These are phyloP conservation scores for Diloba caeruleocephala DNA, from an alignment of 2,888 invertebrate species.

Conservation along the genomic window DNA sequence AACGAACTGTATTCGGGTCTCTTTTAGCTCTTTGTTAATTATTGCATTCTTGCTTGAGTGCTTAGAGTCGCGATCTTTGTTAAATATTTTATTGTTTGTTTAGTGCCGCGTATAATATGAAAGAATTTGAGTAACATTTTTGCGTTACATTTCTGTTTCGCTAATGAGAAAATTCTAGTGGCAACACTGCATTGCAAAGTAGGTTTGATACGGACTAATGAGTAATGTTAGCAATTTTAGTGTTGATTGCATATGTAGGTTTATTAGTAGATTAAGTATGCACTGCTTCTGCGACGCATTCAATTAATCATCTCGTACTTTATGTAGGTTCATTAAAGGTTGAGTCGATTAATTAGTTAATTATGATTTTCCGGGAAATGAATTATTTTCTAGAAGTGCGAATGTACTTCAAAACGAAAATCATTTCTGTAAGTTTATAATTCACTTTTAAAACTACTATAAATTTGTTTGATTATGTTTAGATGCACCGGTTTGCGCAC, in stretches of 20 bases:
- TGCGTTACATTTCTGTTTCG: constrained; percentile 28
- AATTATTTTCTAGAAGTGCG: background rate
- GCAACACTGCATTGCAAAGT: constrained; percentile 35
- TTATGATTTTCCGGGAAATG: background rate
- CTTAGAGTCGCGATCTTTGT: constrained; percentile 47
- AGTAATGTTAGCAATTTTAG: constrained; percentile 22
- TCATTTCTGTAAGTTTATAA: no score
- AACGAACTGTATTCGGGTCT: constrained; percentile 79
- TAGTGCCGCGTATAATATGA: constrained; percentile 24
- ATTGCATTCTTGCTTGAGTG: constrained; percentile 68
- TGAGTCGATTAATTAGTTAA: constrained; percentile 18
- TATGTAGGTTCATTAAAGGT: constrained; percentile 17
- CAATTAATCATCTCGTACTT: constrained; percentile 31
- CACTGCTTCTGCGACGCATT: constrained; percentile 22
- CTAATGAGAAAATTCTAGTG: constrained; percentile 36
- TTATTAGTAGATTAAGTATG: constrained; percentile 40
- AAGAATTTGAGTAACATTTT: constrained; percentile 37
- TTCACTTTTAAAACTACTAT: background rate
- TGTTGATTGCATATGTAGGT: constrained; percentile 36
- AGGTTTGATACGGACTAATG: constrained; percentile 21
- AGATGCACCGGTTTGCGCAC: constrained; percentile 95
- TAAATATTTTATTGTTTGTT: constrained; percentile 48
- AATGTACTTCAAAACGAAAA: background rate
- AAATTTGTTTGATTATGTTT: constrained; percentile 51
- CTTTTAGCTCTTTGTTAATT: constrained; percentile 76